Conservation (phyloP, 2,888 invertebrate species). For the Busseola fusca region DNA sequence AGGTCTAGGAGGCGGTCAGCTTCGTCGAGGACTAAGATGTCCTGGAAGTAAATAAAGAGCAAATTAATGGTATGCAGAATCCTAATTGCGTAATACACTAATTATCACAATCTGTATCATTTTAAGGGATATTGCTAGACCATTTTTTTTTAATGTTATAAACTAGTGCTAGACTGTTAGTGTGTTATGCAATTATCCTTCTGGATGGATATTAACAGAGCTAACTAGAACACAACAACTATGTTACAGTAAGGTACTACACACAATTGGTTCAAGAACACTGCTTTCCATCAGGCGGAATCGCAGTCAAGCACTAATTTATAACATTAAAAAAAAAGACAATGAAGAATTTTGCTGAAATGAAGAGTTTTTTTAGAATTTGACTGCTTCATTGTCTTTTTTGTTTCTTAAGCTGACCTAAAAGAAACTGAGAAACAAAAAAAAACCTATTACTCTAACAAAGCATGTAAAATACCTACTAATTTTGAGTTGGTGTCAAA, state of each 20-base stretch:
- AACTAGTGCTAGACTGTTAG: too few relatives aligned
- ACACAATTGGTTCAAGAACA: background rate
- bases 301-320: too few relatives aligned
- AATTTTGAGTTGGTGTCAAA: background rate
- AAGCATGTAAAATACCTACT: too few relatives aligned
- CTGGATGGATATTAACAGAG: background rate
- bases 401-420: too few relatives aligned
- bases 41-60: constrained; percentile 84
- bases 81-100: background rate
- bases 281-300: too few relatives aligned
- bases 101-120: background rate
- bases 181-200: background rate
- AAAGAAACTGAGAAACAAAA: too few relatives aligned
- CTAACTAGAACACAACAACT: background rate
- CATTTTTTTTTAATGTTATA: background rate
- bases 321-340: too few relatives aligned
- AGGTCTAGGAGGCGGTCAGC: constrained; percentile 98
- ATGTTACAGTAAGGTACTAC: background rate
- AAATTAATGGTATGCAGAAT: background rate
- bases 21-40: constrained; percentile 98
- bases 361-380: too few relatives aligned
- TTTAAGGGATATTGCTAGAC: background rate
- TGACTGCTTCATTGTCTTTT: too few relatives aligned
- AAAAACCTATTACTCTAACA: too few relatives aligned
- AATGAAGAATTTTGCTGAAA: too few relatives aligned